Evolutionary conservation across 2,113 vertebrate species (phyloP), one percentile per base, ranked within the genome.

Genomic region (Centropristis striata): DNA sequence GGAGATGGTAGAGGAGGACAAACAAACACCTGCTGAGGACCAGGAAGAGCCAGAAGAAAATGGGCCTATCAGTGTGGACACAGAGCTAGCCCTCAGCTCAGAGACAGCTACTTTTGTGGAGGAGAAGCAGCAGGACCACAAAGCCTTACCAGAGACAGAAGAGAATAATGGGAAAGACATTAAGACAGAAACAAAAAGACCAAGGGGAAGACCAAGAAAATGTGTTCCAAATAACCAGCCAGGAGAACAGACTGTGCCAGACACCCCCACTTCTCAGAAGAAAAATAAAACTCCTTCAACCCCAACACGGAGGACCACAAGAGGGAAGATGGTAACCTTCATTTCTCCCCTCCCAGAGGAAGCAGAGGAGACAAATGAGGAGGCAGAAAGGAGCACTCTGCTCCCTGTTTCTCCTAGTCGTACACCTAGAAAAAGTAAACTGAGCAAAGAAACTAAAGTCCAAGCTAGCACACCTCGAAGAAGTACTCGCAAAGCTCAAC

Each of bases 291-390:
- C 88, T 21, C 87, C 85, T 7, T 51, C 84, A 11, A 93, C 94
- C 8, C 94, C 93, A 25, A 93, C 53, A 20, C 89, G 92, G 27
- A 96, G 89, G 83, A 94, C 91, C 65, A 92, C 93, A 2, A 94
- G 95, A 71, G 77, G 72, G 67, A 90, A 91, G 92, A 84, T 83
- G 3, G 92, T 94, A 12, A 82, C 65, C 5, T 91, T 69, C 14
- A 89, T 87, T 25, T 85, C 83, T 23, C 71, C 87, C 0, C 16
- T 80, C 18, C 61, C 78, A 2, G 85, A 94, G 70, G 83, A 93
- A 71, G 71, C 60, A 15, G 89, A 94, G 67, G 92, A 85, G 76
- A 13, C 51, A 28, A 46, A 81, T 27, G 80, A 93, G 69, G 90
- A 87, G 68, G 61, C 18, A 14, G 71, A 91, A 50, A 79, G 82